phyloP scores from a whole-genome alignment of 92 coral and sea anemone species.

The Palythoa heliodiscus region DNA sequence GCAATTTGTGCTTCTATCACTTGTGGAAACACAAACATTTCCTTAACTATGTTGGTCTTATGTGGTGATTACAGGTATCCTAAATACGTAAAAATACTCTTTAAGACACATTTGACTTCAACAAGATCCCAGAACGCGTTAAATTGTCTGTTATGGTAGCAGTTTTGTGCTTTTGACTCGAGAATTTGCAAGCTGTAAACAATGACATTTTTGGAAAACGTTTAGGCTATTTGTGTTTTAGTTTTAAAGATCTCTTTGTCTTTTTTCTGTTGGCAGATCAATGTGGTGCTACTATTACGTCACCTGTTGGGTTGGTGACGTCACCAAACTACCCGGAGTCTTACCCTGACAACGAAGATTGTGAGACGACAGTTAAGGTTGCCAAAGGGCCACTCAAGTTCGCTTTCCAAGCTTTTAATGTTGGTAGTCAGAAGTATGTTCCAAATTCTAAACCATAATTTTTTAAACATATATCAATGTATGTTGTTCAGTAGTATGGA shows the following conservation, averaged over 20 bases:
- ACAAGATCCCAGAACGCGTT: no score
- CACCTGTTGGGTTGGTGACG: conserved; percentile 93
- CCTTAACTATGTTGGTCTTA: no score
- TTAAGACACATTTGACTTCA: no score
- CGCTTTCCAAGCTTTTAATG: conserved; percentile 96
- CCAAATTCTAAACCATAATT: not conserved
- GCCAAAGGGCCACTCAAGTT: conserved; percentile 88
- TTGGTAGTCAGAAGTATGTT: conserved; percentile 77
- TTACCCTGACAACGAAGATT: conserved; percentile 94
- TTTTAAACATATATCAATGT: no score
- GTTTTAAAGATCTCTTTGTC: not conserved
- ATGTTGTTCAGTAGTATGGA: no score
- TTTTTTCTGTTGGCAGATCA: conserved; percentile 60
- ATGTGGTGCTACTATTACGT: conserved; percentile 88
- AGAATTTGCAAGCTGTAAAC: no score
- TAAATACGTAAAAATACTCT: no score
- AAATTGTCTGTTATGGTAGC: no score
- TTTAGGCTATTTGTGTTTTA: not conserved
- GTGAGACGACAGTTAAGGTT: conserved; percentile 89
- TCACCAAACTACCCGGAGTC: conserved; percentile 99
- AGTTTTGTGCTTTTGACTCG: no score
- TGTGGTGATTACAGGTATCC: no score
- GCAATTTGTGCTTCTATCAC: no score
- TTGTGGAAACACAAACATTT: no score
- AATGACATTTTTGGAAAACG: not conserved